Evolutionary conservation across 2,888 invertebrate genomes (phyloP).

Genomic region (Halocaridina rubra): DNA sequence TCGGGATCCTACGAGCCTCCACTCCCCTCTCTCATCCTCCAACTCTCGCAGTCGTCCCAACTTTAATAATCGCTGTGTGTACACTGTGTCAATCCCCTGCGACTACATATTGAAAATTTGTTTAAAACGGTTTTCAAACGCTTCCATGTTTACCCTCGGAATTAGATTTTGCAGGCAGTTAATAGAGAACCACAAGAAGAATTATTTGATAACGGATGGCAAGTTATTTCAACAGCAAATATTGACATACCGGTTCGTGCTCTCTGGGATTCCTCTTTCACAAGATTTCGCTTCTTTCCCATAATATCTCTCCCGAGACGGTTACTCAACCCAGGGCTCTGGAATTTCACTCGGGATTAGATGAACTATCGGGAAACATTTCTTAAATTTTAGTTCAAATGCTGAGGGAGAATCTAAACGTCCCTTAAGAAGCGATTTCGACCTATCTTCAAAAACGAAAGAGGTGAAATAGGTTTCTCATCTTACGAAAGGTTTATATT

Average conservation of each 20-base stretch:
- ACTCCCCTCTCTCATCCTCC: background rate
- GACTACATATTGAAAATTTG: slow-evolving; percentile 61
- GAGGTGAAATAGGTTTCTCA: too few relatives aligned
- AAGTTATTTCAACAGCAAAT: slow-evolving; percentile 63
- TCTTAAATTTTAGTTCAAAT: too few relatives aligned
- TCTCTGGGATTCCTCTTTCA: slow-evolving; percentile 29
- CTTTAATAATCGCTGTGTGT: slow-evolving; percentile 54
- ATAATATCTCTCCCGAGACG: background rate
- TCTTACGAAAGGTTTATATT: too few relatives aligned
- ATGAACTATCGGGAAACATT: too few relatives aligned
- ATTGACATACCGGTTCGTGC: slow-evolving; percentile 32
- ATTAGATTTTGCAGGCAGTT: slow-evolving; percentile 64
- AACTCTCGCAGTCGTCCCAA: slow-evolving; percentile 15
- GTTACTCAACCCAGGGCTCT: background rate
- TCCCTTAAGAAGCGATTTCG: too few relatives aligned
- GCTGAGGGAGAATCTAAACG: too few relatives aligned
- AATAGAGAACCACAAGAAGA: slow-evolving; percentile 64
- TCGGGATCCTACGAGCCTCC: background rate
- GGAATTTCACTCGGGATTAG: too few relatives aligned
- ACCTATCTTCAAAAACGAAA: too few relatives aligned
- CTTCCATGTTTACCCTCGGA: slow-evolving; percentile 62
- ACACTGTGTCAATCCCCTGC: slow-evolving; percentile 45
- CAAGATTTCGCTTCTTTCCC: slow-evolving; percentile 15
- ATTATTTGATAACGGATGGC: slow-evolving; percentile 63
- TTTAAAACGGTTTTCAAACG: slow-evolving; percentile 63